These are phyloP conservation scores for Lycocerus yunnanus DNA, from an alignment of 2,888 invertebrate species.

Conservation along the genomic window DNA sequence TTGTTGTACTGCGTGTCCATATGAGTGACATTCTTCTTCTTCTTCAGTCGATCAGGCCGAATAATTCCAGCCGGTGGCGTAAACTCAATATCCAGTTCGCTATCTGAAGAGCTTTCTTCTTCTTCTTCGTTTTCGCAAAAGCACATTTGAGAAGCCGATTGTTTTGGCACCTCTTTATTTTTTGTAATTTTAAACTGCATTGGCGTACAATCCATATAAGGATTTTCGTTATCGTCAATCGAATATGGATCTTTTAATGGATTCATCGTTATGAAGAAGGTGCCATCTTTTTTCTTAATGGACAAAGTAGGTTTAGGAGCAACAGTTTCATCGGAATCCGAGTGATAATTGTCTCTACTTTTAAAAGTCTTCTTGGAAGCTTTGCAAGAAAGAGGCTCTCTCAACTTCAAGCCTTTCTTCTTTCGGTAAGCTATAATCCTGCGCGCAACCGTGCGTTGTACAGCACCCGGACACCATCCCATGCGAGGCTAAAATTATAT, in stretches of 20 bases:
- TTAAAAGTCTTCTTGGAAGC: conserved; percentile 56
- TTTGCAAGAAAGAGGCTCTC: conserved; percentile 18
- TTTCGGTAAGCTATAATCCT: conserved; percentile 47
- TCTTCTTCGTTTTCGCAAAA: conserved; percentile 54
- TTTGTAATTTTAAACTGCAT: conserved; percentile 70
- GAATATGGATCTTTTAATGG: conserved; percentile 67
- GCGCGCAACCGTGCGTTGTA: conserved; percentile 57
- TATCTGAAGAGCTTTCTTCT: conserved; percentile 61
- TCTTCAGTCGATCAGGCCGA: conserved; percentile 60
- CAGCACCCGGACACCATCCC: conserved; percentile 64
- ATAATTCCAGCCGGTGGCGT: conserved; percentile 73
- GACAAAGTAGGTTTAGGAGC: conserved; percentile 67
- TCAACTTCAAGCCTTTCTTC: conserved; percentile 43
- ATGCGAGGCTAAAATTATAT: conserved; percentile 50
- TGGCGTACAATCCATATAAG: conserved; percentile 71
- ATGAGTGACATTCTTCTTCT: conserved; percentile 57
- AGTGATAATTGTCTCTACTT: conserved; percentile 48
- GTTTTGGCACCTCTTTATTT: conserved; percentile 58
- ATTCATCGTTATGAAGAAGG: conserved; percentile 68
- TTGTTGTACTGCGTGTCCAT: conserved; percentile 66
- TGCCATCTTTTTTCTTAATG: conserved; percentile 68
- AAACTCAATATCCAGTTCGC: conserved; percentile 72
- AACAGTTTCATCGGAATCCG: conserved; percentile 56
- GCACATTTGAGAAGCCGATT: conserved; percentile 50
- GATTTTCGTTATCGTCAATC: conserved; percentile 65